Percentiles rank a stretch among this genome's conserved stretches.
These are phyloP conservation scores for Pteruthius melanotis DNA, from an alignment of 2,113 vertebrate genomes.

Conservation along the genomic window DNA sequence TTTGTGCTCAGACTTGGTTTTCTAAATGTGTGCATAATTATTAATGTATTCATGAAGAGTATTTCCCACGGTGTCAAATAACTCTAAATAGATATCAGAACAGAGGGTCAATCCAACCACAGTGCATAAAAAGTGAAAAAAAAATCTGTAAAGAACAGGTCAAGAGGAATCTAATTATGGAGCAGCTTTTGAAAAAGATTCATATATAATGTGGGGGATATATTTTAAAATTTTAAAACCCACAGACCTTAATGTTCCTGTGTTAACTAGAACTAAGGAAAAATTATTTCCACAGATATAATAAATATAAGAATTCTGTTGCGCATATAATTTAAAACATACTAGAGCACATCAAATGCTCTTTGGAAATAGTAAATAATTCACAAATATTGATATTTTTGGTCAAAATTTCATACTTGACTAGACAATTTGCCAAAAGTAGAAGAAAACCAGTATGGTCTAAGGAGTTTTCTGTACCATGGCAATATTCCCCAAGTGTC, in stretches of 20 bases:
- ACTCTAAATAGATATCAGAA: neutral
- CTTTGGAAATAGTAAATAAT: neutral
- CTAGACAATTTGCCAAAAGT: neutral
- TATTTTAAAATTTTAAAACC: neutral
- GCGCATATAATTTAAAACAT: neutral
- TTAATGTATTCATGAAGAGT: neutral
- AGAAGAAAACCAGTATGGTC: neutral
- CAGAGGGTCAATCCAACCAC: neutral
- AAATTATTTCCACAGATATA: neutral
- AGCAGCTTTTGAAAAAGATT: neutral
- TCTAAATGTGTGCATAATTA: neutral
- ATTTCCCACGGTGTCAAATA: slow-evolving; percentile 1
- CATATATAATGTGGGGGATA: neutral
- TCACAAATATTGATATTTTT: neutral
- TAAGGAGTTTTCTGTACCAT: neutral
- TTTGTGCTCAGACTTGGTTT: slow-evolving; percentile 10
- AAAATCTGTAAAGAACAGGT: neutral
- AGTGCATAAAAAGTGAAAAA: neutral
- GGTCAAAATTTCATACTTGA: neutral
- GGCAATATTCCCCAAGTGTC: neutral
- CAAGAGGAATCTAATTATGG: neutral
- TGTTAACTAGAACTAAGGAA: neutral
- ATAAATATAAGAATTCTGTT: neutral
- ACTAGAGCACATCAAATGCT: neutral
- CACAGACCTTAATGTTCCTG: neutral